These are phyloP conservation scores for Xylocopa sonorina DNA, from an alignment of 1,140 invertebrate species.

Conservation along the genomic window DNA sequence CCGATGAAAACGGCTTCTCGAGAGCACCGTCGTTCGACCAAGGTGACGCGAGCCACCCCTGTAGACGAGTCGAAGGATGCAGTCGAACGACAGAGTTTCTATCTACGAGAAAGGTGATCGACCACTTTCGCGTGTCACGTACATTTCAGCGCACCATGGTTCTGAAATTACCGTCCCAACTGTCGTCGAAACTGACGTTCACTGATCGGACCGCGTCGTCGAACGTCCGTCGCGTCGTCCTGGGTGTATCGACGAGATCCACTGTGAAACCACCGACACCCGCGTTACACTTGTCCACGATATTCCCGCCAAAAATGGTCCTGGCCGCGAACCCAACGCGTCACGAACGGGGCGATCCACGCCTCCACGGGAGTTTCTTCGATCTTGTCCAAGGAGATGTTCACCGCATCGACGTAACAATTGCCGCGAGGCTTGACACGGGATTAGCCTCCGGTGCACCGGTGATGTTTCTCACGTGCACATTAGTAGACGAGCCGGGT, in stretches of 20 bases:
- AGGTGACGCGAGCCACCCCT: no score
- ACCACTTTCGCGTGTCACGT: neutral
- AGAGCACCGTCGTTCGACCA: no score
- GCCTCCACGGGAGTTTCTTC: no score
- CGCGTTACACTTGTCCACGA: neutral
- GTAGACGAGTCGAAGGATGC: no score
- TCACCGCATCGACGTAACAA: no score
- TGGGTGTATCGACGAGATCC: neutral
- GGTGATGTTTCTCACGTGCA: neutral
- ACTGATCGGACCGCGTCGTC: neutral
- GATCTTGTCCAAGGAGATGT: neutral
- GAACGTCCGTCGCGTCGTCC: neutral
- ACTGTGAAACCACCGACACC: constrained; percentile 30
- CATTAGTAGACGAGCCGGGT: neutral
- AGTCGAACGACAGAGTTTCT: no score
- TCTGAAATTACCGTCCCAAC: no score
- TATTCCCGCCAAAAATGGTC: constrained; percentile 54
- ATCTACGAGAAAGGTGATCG: neutral
- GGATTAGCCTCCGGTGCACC: neutral
- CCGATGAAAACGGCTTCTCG: no score
- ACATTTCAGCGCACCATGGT: neutral
- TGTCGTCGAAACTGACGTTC: neutral
- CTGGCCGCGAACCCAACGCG: no score
- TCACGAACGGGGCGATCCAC: no score
- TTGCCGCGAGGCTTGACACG: neutral